These are phyloP conservation scores for Plotosus lineatus DNA, from an alignment of 2,113 vertebrate species.

Conservation along the genomic window DNA sequence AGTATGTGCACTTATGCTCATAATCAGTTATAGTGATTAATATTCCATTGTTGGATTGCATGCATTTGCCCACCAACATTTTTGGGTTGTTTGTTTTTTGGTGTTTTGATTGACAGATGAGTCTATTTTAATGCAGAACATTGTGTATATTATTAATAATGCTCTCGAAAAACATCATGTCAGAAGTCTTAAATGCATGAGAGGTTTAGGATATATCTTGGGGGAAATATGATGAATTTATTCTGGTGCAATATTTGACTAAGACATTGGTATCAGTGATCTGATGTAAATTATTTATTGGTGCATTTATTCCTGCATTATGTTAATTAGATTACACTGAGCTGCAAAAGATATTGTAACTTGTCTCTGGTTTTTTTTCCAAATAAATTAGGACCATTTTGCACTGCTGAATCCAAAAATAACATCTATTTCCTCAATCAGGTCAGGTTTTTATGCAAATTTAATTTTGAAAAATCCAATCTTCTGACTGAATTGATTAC, in stretches of 20 bases:
- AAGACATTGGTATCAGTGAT: no score
- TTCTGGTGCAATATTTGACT: neutral
- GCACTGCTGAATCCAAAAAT: no score
- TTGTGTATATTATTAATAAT: neutral
- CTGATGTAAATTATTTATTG: neutral
- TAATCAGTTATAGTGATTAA: neutral
- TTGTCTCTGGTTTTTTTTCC: no score
- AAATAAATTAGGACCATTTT: no score
- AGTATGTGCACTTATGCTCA: neutral
- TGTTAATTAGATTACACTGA: no score
- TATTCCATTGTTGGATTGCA: neutral
- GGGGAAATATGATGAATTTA: neutral
- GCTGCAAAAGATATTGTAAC: no score
- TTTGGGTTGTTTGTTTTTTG: neutral
- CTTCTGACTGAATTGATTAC: no score
- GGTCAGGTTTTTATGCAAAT: no score
- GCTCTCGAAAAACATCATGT: neutral
- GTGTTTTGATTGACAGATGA: neutral
- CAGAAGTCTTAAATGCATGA: neutral
- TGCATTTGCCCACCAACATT: neutral
- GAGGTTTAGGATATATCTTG: neutral
- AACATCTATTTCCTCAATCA: no score
- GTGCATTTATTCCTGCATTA: conserved; percentile 18
- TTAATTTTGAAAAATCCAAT: no score
- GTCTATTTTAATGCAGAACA: neutral